These are phyloP conservation scores for Sarotherodon lohbergeri DNA, from an alignment of 2,113 vertebrate genomes.

Conservation along the genomic window DNA sequence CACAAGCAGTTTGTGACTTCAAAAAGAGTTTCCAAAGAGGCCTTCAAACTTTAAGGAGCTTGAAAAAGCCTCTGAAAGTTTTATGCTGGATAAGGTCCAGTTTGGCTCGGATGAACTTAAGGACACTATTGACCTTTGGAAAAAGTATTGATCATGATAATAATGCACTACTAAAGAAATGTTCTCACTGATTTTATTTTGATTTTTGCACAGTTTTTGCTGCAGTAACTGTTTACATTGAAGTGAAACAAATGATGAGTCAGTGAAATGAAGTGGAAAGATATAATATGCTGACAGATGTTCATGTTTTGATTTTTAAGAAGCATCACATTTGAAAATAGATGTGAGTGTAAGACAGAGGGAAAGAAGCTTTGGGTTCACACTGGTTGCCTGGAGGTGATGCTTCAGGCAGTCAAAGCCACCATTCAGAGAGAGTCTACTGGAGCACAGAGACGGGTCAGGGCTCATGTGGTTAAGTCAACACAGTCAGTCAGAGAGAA, in stretches of 20 bases:
- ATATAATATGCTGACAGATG: accelerated
- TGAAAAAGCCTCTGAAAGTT: neutral
- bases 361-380: slow-evolving; percentile 33
- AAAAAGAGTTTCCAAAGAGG: neutral
- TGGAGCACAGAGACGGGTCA: neutral
- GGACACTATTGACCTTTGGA: neutral
- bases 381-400: slow-evolving; percentile 67
- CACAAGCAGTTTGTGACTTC: neutral
- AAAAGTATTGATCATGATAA: neutral
- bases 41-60: neutral
- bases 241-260: neutral
- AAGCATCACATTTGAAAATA: neutral
- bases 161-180: accelerated
- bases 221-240: neutral
- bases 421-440: neutral
- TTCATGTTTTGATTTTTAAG: neutral
- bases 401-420: neutral
- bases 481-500: neutral
- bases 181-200: neutral
- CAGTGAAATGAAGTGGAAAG: neutral
- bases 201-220: accelerated
- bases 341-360: neutral
- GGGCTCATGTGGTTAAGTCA: neutral
- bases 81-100: neutral
- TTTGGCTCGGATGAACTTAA: neutral